A percentile compares a stretch with the other conserved stretches of the same genome.
phyloP scores from a whole-genome alignment of 2,888 invertebrate species.

The Melanostoma mellinum region DNA sequence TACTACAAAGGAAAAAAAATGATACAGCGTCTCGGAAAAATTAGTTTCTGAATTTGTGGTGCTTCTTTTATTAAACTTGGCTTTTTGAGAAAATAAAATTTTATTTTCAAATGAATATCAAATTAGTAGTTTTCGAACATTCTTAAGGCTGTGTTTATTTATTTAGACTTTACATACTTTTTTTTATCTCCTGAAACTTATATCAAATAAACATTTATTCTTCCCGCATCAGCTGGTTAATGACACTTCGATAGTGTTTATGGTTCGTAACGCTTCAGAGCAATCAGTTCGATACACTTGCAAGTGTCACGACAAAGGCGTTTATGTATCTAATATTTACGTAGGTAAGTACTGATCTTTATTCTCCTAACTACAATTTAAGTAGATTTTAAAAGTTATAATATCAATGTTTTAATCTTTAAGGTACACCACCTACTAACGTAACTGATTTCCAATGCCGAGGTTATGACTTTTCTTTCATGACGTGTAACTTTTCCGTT shows the following conservation, averaged over 20 bases:
- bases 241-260: constrained; percentile 76
- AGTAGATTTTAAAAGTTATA: background rate
- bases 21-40: too few species aligned
- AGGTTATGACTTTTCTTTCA: constrained; percentile 87
- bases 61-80: too few species aligned
- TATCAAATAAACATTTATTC: too few species aligned
- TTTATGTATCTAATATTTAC: constrained; percentile 75
- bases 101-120: too few species aligned
- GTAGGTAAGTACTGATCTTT: constrained; percentile 75
- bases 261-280: constrained; percentile 75
- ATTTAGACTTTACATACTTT: background rate
- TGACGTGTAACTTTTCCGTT: constrained; percentile 89
- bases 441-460: constrained; percentile 89
- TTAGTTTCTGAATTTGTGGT: too few species aligned
- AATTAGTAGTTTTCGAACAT: too few species aligned
- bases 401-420: background rate
- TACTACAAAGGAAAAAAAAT: too few species aligned
- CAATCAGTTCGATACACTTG: constrained; percentile 76
- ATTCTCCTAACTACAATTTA: background rate
- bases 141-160: too few species aligned
- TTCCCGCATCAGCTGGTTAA: constrained; percentile 68
- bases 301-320: constrained; percentile 77
- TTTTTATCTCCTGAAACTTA: constrained; percentile 18
- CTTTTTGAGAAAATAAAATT: too few species aligned
- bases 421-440: constrained; percentile 84